Base-by-base conservation (phyloP, 2,888 invertebrate genomes). In the Orthosia gothica region DNA sequence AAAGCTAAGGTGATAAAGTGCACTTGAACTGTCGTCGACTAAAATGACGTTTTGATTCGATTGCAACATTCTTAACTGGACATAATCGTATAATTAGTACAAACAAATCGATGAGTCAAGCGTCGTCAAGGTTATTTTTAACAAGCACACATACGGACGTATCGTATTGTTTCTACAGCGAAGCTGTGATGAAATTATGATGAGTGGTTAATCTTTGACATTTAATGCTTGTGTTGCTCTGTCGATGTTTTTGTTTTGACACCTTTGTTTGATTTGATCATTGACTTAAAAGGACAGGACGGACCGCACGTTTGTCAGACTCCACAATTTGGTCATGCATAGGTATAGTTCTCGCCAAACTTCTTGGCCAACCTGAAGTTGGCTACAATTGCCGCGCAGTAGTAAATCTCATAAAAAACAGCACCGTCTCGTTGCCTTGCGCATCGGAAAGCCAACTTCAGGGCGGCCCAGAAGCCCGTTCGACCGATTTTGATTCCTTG, bases 91-190 rank as follows among this genome's bases (percentile, higher is more conserved):
- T 55, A 71, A 70, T 72, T 63, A 55, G 54, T 71, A 61, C 71
- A 76, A 67, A 79, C 75, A 74, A 79, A 74, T 76, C 65, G 57
- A 64, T 79, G 82, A 84, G 61, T 84, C 83, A 85, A 59, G n/a
- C 16, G 57, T 69, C 54, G 23, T 62, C 74, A 81, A 75, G 83
- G 83, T 68, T 77, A 54, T 52, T 63, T 58, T 32, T 2, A 70
- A 81, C 69, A 47, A 61, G 54, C 67, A 63, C 20, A 23, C 52
- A 57, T 32, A 59, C 16, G 54, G 3, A 13, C 13, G 20, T 52
- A 16, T 40, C 69, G 23, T 76, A 57, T 57, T 76, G 55, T 57
- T 75, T 64, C 23, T 49, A n/a, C 23, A n/a, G 23, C 23, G 5
- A 73, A 74, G 20, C 32, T 65, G 66, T 57, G 66, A 76, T 49